A percentile compares a stretch with the other conserved stretches of the same genome.
Conservation (phyloP, 2,113 vertebrate species). For the Cololabis saira region DNA sequence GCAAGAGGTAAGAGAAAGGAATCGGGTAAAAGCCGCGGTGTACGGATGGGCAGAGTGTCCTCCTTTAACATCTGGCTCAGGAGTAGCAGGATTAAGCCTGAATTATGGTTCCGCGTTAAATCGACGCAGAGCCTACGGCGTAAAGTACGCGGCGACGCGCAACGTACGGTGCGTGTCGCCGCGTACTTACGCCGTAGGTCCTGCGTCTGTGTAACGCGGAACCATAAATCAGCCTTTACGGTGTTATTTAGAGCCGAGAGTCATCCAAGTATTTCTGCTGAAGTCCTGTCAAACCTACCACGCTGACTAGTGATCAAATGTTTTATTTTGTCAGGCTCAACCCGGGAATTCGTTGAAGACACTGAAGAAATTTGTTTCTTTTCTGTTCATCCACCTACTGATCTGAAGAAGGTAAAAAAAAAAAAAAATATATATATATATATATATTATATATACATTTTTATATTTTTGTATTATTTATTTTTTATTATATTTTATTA, state of each 20-base stretch:
- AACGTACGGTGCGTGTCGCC: too few species aligned
- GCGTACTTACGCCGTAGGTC: too few species aligned
- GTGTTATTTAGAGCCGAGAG: slow-evolving; percentile 12
- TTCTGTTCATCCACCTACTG: slow-evolving; percentile 22
- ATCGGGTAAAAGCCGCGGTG: slow-evolving; percentile 23
- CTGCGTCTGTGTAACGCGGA: too few species aligned
- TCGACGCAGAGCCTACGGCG: too few species aligned
- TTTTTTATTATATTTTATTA: too few species aligned
- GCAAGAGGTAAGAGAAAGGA: slow-evolving; percentile 39
- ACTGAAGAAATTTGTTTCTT: slow-evolving; percentile 28
- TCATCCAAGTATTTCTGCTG: background rate
- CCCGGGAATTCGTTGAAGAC: slow-evolving; percentile 10
- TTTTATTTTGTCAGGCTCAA: slow-evolving; percentile 13
- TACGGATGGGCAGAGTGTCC: slow-evolving; percentile 16
- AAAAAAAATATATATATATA: too few species aligned
- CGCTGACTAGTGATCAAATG: background rate
- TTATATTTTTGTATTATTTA: too few species aligned
- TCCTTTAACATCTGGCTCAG: slow-evolving; percentile 44
- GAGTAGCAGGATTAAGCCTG: too few species aligned
- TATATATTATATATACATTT: too few species aligned
- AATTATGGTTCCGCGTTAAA: too few species aligned
- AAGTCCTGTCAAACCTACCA: background rate
- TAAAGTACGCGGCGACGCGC: too few species aligned
- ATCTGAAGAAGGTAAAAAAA: slow-evolving; percentile 53
- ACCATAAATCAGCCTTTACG: too few species aligned